A percentile compares a stretch with the other conserved stretches of the same genome.
These are phyloP conservation scores for Macrosoma leucophasiata DNA, from an alignment of 2,888 invertebrate genomes.

Conservation along the genomic window DNA sequence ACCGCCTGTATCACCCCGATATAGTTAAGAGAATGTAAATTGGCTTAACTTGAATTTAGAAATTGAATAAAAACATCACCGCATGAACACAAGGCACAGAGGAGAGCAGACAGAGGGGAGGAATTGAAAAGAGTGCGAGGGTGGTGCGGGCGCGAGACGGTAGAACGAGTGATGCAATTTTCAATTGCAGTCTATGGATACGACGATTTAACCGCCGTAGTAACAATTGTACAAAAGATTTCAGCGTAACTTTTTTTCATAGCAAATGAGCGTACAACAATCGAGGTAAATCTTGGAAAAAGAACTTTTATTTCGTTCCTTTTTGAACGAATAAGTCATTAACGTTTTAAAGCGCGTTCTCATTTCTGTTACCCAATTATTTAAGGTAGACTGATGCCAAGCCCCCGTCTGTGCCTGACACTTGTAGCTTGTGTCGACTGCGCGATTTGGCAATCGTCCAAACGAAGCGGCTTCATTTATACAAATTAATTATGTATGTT, in stretches of 20 bases:
- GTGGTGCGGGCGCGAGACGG: conserved; percentile 33
- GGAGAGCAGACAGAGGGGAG: conserved; percentile 36
- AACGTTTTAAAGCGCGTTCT: conserved; percentile 41
- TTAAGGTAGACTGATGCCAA: conserved; percentile 43
- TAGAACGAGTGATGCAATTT: conserved; percentile 48
- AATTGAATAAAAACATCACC: conserved; percentile 51
- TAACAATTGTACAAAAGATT: no score
- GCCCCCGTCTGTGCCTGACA: conserved; percentile 42
- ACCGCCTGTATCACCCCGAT: no score
- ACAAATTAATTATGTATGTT: no score
- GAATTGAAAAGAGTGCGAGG: conserved; percentile 47
- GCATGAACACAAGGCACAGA: conserved; percentile 35
- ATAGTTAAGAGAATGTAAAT: conserved; percentile 17
- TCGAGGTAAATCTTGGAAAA: no score
- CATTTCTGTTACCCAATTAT: conserved; percentile 57
- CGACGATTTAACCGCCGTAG: no score
- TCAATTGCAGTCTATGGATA: conserved; percentile 46
- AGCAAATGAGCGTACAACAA: no score
- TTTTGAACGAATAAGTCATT: no score
- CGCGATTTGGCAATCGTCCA: conserved; percentile 54
- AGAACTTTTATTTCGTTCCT: no score
- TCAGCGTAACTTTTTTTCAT: no score
- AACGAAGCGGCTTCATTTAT: no score
- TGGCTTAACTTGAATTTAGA: conserved; percentile 24
- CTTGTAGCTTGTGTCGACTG: conserved; percentile 55